Evolutionary conservation across 1,140 invertebrate species (phyloP).

Genomic region (Trichonephila clavata): DNA sequence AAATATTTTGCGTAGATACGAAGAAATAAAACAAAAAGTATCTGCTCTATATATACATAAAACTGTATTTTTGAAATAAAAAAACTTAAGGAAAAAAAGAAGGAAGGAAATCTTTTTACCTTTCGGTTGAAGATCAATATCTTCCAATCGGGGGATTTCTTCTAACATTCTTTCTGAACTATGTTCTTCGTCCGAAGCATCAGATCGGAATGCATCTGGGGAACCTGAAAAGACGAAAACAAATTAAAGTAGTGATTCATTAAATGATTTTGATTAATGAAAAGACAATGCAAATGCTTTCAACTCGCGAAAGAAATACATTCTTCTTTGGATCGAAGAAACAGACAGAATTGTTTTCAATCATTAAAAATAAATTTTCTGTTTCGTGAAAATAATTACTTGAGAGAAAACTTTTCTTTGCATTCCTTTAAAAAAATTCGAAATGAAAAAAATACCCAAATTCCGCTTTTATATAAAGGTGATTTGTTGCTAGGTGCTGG

Average conservation of each 20-base stretch:
- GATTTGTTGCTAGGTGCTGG: conserved; percentile 9
- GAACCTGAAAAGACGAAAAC: conserved; percentile 44
- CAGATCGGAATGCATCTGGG: conserved; percentile 53
- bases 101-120: conserved; percentile 39
- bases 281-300: conserved; percentile 24
- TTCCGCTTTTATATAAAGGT: conserved; percentile 1
- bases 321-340: background rate
- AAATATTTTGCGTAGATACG: background rate
- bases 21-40: conserved; percentile 3
- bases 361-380: conserved; percentile 28
- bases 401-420: background rate
- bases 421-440: background rate
- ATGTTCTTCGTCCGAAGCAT: conserved; percentile 55
- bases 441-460: background rate
- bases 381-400: conserved; percentile 26
- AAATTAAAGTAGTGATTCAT: conserved; percentile 45
- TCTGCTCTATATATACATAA: background rate
- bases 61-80: background rate
- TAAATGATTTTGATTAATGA: conserved; percentile 55
- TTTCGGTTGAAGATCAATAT: conserved; percentile 40
- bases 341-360: conserved; percentile 19
- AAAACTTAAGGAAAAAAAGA: background rate
- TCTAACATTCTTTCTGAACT: conserved; percentile 47
- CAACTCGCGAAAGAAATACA: conserved; percentile 12
- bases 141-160: conserved; percentile 34